Conservation (phyloP, 37 sponge, comb jelly and placozoan species). For the Diacarnus erythraeanus region DNA sequence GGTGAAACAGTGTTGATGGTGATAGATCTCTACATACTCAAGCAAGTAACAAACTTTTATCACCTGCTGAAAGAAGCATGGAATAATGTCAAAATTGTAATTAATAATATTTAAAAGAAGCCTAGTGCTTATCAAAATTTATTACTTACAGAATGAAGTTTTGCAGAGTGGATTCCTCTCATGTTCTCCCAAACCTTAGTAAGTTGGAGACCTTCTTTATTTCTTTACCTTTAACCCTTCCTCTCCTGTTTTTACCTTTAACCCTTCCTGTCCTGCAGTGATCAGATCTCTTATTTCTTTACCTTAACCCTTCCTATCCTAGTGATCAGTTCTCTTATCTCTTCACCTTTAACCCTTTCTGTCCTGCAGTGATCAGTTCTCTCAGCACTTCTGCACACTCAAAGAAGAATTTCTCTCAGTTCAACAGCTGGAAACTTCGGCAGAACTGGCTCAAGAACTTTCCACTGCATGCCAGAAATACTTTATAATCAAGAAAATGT, state of each 20-base stretch:
- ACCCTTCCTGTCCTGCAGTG: conserved; percentile 14
- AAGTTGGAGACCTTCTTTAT: too few relatives aligned
- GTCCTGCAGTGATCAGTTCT: conserved; percentile 43
- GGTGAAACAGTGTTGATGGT: not conserved
- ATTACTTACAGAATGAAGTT: too few relatives aligned
- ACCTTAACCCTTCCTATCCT: not conserved
- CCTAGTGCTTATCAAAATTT: too few relatives aligned
- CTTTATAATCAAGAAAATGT: conserved; percentile 36
- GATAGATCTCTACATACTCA: conserved; percentile 55
- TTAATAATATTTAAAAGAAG: too few relatives aligned
- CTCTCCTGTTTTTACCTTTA: not conserved
- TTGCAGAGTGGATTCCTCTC: too few relatives aligned
- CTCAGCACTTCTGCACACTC: conserved; percentile 30
- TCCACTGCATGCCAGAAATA: conserved; percentile 55
- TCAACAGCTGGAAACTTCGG: conserved; percentile 8
- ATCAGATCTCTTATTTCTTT: conserved; percentile 48
- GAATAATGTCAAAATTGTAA: conserved; percentile 45
- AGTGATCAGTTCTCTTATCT: conserved; percentile 25
- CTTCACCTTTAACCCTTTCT: not conserved
- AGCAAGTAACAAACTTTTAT: conserved; percentile 46
- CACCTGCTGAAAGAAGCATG: conserved; percentile 26
- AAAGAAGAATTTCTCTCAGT: conserved; percentile 40
- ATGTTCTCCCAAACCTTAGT: too few relatives aligned
- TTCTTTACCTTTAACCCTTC: too few relatives aligned
- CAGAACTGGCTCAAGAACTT: conserved; percentile 47